These are phyloP conservation scores for Illadopsis cleaveri DNA, from an alignment of 2,113 vertebrate species.

Conservation along the genomic window DNA sequence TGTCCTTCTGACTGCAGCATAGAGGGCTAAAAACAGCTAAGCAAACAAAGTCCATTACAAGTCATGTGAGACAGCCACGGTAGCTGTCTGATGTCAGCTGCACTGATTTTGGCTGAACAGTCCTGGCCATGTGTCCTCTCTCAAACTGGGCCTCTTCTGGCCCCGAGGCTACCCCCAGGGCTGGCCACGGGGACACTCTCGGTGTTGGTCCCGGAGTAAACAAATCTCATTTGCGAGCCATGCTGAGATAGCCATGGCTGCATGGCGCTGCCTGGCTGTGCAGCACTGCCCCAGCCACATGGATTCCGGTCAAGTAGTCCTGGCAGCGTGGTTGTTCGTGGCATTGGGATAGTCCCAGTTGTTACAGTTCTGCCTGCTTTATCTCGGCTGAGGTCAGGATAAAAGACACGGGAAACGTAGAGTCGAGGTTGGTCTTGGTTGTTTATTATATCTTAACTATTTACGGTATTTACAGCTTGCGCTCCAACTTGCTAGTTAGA, in stretches of 20 bases:
- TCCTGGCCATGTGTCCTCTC: neutral
- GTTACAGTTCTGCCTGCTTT: no score
- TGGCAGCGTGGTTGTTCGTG: rapidly evolving
- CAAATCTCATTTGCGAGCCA: neutral
- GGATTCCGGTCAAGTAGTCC: neutral
- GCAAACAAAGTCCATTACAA: no score
- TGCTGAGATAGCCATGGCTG: neutral
- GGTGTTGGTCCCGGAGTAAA: neutral
- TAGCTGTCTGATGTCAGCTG: no score
- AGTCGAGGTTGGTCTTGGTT: no score
- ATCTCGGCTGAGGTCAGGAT: no score
- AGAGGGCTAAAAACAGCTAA: neutral
- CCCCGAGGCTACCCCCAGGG: neutral
- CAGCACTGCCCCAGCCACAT: neutral
- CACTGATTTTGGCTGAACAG: neutral
- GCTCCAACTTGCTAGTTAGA: no score
- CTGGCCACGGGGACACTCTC: neutral
- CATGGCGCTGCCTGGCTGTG: rapidly evolving
- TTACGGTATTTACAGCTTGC: no score
- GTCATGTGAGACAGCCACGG: neutral
- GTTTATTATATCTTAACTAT: no score
- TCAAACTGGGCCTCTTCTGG: rapidly evolving
- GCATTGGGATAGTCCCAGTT: neutral
- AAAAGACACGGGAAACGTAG: no score
- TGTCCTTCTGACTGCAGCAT: neutral